Base-by-base conservation (phyloP, 30 jellyfish, hydroid and myxozoan genomes). In the Aurelia sp. region DNA sequence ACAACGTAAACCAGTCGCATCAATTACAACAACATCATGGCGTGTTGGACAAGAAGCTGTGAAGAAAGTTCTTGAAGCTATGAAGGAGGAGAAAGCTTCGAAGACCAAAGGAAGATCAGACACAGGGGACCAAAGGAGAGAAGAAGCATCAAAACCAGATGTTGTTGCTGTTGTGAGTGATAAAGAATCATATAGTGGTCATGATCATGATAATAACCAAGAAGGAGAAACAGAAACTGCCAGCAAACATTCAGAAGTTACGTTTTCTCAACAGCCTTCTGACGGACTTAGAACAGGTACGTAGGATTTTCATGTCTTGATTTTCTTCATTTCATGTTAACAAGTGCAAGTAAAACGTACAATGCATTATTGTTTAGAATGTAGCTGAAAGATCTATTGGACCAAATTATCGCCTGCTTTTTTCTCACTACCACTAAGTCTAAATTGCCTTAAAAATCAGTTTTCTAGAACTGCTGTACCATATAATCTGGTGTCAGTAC, bases 1-100 rank as follows among this genome's bases (percentile, higher is more conserved):
- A 6, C 22, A 27, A 8, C 74, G 84, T 15, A 90, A 76, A 76
- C 94, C 94, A 9, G 82, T 69, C n/a, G 85, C 93, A n/a, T 72
- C 92, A 13, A 92, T 92, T 16, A 60, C 98, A 3, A 82, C 95
- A 4, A 55, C 89, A 17, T 92, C 98, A 7, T 92, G 98, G 98
- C 87, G 98, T 11, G 88, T 81, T 16, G 98, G 98, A 20, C 98
- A 92, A 65, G 97, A 92, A 44, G 90, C 90, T 35, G 97, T 70
- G n/a, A 90, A 88, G 72, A 91, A 91, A 72, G 89, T 74, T 16
- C 47, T 67, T 30, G 78, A 72, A 30, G 85, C 87, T 16, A 63
- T 90, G 86, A 88, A 88, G 44, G 81, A 31, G 4, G 48, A 79
- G 18, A 78, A 67, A 48, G 63, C 21, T 59, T 19, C 21, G 6